These are phyloP conservation scores for Vultur gryphus DNA, from an alignment of 2,797 vertebrate species.

Conservation along the genomic window DNA sequence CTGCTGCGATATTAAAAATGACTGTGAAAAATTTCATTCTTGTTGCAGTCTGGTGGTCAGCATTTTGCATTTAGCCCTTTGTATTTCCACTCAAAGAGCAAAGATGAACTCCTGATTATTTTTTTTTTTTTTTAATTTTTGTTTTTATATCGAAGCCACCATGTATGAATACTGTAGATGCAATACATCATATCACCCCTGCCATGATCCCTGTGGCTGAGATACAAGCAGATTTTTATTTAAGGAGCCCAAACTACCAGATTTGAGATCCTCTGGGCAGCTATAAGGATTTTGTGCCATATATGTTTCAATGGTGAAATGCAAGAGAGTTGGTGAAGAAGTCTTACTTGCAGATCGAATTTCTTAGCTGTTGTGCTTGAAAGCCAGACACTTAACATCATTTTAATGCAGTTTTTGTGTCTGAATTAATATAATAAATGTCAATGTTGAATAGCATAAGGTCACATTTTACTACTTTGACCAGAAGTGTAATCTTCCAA, in stretches of 20 bases:
- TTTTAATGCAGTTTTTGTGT: conserved; percentile 74
- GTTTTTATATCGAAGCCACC: not conserved
- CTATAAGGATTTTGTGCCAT: not conserved
- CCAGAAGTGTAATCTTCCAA: conserved; percentile 77
- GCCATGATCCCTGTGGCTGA: not conserved
- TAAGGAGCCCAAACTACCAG: not conserved
- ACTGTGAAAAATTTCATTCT: not conserved
- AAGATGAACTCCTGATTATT: not conserved
- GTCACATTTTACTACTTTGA: conserved; percentile 80
- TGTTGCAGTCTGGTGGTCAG: not conserved
- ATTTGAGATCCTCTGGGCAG: not conserved
- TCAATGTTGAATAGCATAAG: conserved; percentile 75
- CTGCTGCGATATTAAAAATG: not conserved
- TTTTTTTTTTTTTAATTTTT: not conserved
- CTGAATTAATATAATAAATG: conserved; percentile 80
- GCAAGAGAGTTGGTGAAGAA: not conserved
- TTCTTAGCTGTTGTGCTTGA: conserved; percentile 53
- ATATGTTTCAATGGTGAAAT: not conserved
- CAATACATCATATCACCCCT: not conserved
- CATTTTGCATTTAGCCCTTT: not conserved
- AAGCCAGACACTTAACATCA: conserved; percentile 62
- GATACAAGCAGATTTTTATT: not conserved
- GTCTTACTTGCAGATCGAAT: conserved; percentile 8
- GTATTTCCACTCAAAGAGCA: not conserved
- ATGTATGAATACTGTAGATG: not conserved